Evolutionary conservation across 2,888 invertebrate genomes (phyloP).

Genomic region (Eustalomyia histrio): DNA sequence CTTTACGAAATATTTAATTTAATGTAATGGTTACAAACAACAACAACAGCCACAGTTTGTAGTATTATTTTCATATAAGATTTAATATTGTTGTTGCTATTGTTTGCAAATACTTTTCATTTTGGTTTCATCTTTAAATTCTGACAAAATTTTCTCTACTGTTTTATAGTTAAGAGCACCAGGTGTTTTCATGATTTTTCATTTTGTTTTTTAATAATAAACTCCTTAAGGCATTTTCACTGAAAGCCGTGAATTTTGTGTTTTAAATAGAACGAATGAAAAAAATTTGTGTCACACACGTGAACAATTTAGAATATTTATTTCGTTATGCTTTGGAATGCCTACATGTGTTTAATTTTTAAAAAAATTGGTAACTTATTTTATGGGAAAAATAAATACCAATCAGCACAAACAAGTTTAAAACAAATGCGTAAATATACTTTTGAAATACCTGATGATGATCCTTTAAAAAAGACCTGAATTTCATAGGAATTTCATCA

Average conservation of each 20-base stretch:
- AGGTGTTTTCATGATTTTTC: slow-evolving; percentile 53
- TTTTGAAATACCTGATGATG: slow-evolving; percentile 44
- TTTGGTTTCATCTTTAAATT: neutral
- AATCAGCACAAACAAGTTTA: slow-evolving; percentile 5
- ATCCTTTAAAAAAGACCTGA: slow-evolving; percentile 13
- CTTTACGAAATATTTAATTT: slow-evolving; percentile 42
- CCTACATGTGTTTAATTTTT: slow-evolving; percentile 1
- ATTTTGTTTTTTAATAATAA: slow-evolving; percentile 24
- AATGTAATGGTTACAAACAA: slow-evolving; percentile 15
- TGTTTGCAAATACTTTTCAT: too few relatives aligned
- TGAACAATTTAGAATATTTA: slow-evolving; percentile 46
- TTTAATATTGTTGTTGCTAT: too few relatives aligned
- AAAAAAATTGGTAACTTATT: neutral
- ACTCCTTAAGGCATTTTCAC: slow-evolving; percentile 48
- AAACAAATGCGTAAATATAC: slow-evolving; percentile 41
- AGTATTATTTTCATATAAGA: slow-evolving; percentile 37
- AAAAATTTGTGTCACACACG: slow-evolving; percentile 55
- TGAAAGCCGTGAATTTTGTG: neutral
- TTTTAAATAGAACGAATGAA: slow-evolving; percentile 23
- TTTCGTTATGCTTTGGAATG: neutral
- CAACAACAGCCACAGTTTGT: neutral
- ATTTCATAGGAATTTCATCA: neutral
- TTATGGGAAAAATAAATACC: neutral
- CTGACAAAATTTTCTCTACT: neutral
- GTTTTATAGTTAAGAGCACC: slow-evolving; percentile 24